phyloP scores from a whole-genome alignment of 2,797 vertebrate genomes.

The Propithecus deckenii region DNA sequence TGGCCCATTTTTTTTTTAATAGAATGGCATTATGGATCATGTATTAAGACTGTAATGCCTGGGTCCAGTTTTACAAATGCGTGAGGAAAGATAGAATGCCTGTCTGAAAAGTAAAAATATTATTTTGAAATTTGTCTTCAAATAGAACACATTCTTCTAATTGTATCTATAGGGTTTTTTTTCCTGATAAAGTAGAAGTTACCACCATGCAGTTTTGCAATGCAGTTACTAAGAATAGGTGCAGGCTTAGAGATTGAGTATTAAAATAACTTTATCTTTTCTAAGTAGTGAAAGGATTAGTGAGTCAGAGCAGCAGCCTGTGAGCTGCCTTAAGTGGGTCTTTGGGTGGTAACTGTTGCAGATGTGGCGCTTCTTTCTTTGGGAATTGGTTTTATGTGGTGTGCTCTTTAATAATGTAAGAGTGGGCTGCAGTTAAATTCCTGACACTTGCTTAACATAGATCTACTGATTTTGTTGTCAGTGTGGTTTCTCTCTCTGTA shows the following conservation, averaged over 20 bases:
- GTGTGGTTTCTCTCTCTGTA: neutral
- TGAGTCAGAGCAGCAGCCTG: neutral
- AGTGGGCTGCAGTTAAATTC: neutral
- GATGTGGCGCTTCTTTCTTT: neutral
- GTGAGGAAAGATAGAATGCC: accelerated
- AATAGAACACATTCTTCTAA: neutral
- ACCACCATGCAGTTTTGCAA: accelerated
- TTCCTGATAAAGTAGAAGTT: neutral
- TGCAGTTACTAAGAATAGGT: neutral
- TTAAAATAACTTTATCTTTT: neutral
- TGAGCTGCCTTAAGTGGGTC: neutral
- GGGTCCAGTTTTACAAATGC: neutral
- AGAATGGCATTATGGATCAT: neutral
- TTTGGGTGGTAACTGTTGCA: neutral
- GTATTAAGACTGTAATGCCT: accelerated
- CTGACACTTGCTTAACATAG: neutral
- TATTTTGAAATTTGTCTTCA: neutral
- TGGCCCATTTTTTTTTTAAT: neutral
- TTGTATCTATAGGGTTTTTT: no score
- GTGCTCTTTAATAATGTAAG: neutral
- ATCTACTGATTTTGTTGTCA: neutral
- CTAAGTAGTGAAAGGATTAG: neutral
- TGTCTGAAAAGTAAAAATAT: neutral
- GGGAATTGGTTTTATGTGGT: neutral
- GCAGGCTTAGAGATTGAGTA: neutral